Evolutionary conservation across 1,140 invertebrate species (phyloP).

Genomic region (Lamellibrachia luymesi): DNA sequence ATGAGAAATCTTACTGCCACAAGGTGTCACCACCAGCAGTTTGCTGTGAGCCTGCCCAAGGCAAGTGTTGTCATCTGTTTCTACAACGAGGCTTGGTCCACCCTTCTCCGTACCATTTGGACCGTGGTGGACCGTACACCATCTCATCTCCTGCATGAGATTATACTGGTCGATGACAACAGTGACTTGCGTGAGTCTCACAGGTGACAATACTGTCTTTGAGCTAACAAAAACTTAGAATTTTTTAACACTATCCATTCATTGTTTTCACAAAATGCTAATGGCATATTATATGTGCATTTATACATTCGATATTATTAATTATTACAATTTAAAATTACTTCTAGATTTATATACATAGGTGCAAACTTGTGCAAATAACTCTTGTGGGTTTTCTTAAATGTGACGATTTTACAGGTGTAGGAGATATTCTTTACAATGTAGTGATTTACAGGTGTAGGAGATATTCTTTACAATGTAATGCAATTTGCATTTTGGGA

Average conservation of each 20-base stretch:
- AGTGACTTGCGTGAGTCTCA: slow-evolving; percentile 17
- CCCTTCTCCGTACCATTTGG: slow-evolving; percentile 79
- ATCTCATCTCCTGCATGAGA: slow-evolving; percentile 77
- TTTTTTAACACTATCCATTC: background rate
- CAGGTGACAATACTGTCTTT: background rate
- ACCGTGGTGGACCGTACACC: slow-evolving; percentile 81
- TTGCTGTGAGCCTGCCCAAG: slow-evolving; percentile 25
- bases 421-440: too few species aligned
- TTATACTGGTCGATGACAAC: slow-evolving; percentile 83
- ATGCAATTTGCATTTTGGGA: too few species aligned
- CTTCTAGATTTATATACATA: too few species aligned
- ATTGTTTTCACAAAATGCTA: background rate
- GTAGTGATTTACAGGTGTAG: too few species aligned
- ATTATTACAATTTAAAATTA: too few species aligned
- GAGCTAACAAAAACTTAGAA: background rate
- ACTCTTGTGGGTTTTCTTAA: too few species aligned
- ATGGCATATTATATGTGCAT: background rate
- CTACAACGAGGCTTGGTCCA: slow-evolving; percentile 84
- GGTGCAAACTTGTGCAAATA: too few species aligned
- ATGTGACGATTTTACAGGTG: too few species aligned
- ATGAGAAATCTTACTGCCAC: background rate
- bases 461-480: too few species aligned
- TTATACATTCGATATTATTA: too few species aligned
- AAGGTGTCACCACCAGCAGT: slow-evolving; percentile 39
- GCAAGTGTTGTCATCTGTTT: slow-evolving; percentile 76